Base-by-base conservation (phyloP, 2,888 invertebrate genomes). In the Meteorus cinctellus region DNA sequence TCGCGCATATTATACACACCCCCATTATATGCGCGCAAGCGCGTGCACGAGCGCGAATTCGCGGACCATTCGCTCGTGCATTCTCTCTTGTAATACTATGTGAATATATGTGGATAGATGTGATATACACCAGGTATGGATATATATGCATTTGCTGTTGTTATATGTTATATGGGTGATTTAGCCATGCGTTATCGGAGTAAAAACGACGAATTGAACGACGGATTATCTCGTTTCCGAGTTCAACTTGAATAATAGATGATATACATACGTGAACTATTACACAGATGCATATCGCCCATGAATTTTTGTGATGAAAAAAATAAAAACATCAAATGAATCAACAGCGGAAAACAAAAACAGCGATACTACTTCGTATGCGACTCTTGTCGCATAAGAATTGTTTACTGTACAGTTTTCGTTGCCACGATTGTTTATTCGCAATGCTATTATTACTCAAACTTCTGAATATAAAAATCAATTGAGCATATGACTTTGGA, bases 1-100 rank as follows among this genome's bases (percentile, higher is more conserved):
- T 81, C 84, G 84, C 84, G 82, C 84, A 84, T 84, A 87, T 86
- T 87, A 87, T 88, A 87, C 86, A 87, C 87, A 85, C 85, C 86
- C 86, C 87, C 84, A 87, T 88, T 87, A 88, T 74, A 36, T 87
- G 85, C 86, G 84, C 85, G 85, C 86, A 86, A 84, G 85, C 87
- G 87, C 86, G 85, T 84, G 86, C 87, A 85, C 84, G 82, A 77
- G 77, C 84, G 81, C 81, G 81, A 81, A 79, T 77, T 78, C 76
- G 79, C 78, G 78, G 69, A 74, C 59, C 55, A 74, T 34, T 60
- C 74, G 62, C 67, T 76, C 75, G 77, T 77, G 72, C 75, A 77
- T 78, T 73, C 77, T 78, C 77, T 60, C 74, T 55, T 75, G 59
- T 67, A 76, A 73, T 63, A 62, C n/a, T 19, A 55, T 19, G n/a